Base-by-base conservation (phyloP, 2,888 invertebrate genomes). In the Tigriopus californicus region DNA sequence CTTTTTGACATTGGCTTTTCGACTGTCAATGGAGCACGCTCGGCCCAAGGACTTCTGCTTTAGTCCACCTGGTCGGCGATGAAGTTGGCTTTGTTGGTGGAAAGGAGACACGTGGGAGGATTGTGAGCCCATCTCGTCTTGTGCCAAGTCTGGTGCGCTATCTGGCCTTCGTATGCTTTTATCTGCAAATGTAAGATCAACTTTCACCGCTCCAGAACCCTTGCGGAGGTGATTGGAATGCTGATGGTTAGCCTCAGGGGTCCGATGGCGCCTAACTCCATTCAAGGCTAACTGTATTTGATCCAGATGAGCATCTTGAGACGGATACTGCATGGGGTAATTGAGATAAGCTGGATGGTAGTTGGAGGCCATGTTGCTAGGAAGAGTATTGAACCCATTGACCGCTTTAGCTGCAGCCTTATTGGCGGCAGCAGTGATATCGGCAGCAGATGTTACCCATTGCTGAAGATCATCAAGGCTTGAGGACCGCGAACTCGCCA, bases 391-490 rank as follows among this genome's bases (percentile, higher is more conserved):
- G 5, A 52, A 10, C 8, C 33, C 33, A 33, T 33, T 33, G 33
- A 33, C 33, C 8, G 33, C 33, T 33, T 33, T 33, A 5, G 33
- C 33, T 33, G 33, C 33, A 33, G 33, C 33, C 33, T 33, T 33
- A 33, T 33, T 33, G 8, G 33, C 33, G 33, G 33, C 33, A 33
- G 33, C 33, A 33, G 33, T 33, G 8, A 49, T 49, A 20, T 49
- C 49, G 20, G 49, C 49, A 20, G 49, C 49, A 13, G 49, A 49
- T 20, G 49, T 49, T 4, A 49, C 49, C 49, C 49, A 49, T 20
- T 49, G 33, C 33, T 33, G 15, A n/a, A 56, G 46, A 25, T 56
- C 56, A 56, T 56, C 56, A 20, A 56, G 24, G n/a, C 56, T 56
- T n/a, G 56, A 56, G n/a, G 25, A 56, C 20, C 56, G 13, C 44